Conservation (phyloP, 2,797 vertebrate species). For the Neoniphon sammara region DNA sequence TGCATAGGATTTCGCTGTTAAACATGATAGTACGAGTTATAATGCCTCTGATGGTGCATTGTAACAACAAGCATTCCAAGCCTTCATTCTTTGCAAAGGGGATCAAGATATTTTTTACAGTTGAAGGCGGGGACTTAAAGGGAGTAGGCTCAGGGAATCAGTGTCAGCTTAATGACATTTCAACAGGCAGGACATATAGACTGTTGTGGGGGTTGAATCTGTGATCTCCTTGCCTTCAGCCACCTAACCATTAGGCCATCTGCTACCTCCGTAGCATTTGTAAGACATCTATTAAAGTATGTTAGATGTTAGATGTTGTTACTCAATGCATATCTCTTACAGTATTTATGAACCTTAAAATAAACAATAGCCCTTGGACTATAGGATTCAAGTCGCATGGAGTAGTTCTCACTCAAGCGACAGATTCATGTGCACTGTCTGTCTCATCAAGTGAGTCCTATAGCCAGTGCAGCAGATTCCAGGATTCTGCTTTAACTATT, state of each 20-base stretch:
- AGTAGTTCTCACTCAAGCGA: not conserved
- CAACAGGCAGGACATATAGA: not conserved
- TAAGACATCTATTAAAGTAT: not conserved
- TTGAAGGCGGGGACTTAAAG: not conserved
- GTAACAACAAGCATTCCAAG: not conserved
- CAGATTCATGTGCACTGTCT: conserved; percentile 21
- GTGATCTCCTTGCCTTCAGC: not conserved
- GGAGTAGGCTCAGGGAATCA: not conserved
- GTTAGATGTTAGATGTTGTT: too few species aligned
- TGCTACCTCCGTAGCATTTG: not conserved
- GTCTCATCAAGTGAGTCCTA: conserved; percentile 20
- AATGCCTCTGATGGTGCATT: not conserved
- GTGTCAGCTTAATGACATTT: not conserved
- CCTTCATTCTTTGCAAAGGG: not conserved
- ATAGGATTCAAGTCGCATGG: conserved; percentile 9
- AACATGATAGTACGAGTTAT: not conserved
- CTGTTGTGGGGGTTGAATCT: too few species aligned
- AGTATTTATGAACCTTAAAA: not conserved
- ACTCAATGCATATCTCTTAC: not conserved
- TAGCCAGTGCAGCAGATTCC: conserved; percentile 71
- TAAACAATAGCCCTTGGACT: conserved; percentile 21
- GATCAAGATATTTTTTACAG: not conserved
- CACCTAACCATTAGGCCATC: not conserved
- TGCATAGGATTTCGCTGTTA: not conserved
- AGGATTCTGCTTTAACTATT: conserved; percentile 59